phyloP scores from a whole-genome alignment of 1,140 invertebrate genomes.

The Drosophila azteca region DNA sequence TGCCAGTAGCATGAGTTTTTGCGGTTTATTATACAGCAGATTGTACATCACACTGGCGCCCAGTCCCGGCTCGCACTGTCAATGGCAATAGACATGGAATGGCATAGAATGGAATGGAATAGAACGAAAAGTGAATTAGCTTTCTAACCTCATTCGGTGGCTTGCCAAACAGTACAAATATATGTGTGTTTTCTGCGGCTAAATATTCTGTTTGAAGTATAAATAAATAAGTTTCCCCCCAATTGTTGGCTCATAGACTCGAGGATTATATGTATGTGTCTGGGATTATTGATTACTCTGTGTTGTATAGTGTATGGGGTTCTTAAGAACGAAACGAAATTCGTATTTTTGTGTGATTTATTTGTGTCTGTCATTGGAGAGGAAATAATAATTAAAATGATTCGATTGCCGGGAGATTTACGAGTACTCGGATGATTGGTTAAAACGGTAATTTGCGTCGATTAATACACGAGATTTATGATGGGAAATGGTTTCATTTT shows the following conservation, averaged over 20 bases:
- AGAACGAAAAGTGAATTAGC: slow-evolving; percentile 48
- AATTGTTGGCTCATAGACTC: too few relatives aligned
- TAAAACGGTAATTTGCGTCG: too few relatives aligned
- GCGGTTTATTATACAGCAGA: slow-evolving; percentile 97
- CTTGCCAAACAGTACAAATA: slow-evolving; percentile 34
- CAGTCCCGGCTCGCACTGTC: slow-evolving; percentile 97
- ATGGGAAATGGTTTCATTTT: too few relatives aligned
- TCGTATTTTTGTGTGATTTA: slow-evolving; percentile 8
- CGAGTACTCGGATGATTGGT: not conserved
- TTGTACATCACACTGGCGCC: slow-evolving; percentile 99
- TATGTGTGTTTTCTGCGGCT: slow-evolving; percentile 16
- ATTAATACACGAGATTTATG: too few relatives aligned
- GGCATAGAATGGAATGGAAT: too few relatives aligned
- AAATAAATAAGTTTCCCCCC: too few relatives aligned
- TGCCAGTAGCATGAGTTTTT: slow-evolving; percentile 97
- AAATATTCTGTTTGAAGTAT: too few relatives aligned
- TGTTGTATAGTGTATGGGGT: too few relatives aligned
- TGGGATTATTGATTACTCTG: too few relatives aligned
- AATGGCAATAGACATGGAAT: not conserved
- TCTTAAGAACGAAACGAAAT: not conserved
- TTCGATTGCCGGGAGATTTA: slow-evolving; percentile 2
- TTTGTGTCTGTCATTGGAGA: slow-evolving; percentile 16
- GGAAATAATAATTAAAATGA: slow-evolving; percentile 22
- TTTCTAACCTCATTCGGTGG: not conserved
- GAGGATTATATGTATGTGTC: too few relatives aligned